Conservation (phyloP, 2,888 invertebrate species). For the Thymelicus lineola region DNA sequence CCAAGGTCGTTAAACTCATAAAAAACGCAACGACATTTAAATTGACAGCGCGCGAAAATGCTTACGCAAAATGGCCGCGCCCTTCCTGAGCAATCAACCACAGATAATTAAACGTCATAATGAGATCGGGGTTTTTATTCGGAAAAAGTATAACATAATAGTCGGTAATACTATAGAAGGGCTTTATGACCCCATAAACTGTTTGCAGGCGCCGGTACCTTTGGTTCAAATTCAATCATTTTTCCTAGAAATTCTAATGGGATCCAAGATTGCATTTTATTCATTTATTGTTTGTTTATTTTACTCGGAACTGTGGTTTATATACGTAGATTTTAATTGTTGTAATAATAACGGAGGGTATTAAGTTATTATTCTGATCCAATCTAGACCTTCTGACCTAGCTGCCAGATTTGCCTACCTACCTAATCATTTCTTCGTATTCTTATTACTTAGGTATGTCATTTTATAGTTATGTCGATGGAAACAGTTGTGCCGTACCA, state of each 20-base stretch:
- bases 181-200: conserved; percentile 58
- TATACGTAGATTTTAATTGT: conserved; percentile 45
- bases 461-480: too few relatives aligned
- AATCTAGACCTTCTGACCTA: background rate
- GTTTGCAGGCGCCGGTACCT: conserved; percentile 49
- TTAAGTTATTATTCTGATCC: conserved; percentile 8
- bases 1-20: conserved; percentile 24
- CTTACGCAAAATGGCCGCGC: conserved; percentile 34
- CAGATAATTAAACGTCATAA: conserved; percentile 38
- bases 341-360: conserved; percentile 4
- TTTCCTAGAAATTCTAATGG: conserved; percentile 55
- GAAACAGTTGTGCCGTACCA: too few relatives aligned
- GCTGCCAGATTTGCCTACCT: too few relatives aligned
- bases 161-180: conserved; percentile 57
- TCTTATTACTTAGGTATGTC: too few relatives aligned
- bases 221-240: conserved; percentile 44
- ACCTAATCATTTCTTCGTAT: too few relatives aligned
- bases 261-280: conserved; percentile 46
- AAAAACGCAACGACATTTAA: conserved; percentile 24
- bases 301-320: conserved; percentile 54
- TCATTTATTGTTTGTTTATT: conserved; percentile 56
- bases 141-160: conserved; percentile 55
- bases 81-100: conserved; percentile 34
- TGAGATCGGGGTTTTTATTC: conserved; percentile 38
- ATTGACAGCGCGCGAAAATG: conserved; percentile 37